Evolutionary conservation across 2,113 vertebrate species (phyloP).

Genomic region (Rhea pennata): DNA sequence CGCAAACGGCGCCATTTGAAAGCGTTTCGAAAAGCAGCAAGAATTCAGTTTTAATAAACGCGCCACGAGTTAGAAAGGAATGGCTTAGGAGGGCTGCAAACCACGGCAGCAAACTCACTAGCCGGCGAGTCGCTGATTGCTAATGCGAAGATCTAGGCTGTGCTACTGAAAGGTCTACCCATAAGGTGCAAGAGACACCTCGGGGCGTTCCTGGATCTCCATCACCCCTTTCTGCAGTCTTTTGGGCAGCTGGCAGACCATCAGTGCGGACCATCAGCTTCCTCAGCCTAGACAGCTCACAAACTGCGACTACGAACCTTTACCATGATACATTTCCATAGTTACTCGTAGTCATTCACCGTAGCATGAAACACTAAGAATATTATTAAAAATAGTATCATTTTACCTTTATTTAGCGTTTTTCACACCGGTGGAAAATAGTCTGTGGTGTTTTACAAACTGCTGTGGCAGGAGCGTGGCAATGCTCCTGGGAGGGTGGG

Average conservation of each 20-base stretch:
- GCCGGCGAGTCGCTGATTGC: not conserved
- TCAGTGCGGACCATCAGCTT: not conserved
- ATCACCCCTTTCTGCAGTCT: not conserved
- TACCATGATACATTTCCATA: not conserved
- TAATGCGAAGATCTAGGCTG: not conserved
- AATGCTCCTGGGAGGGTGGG: not conserved
- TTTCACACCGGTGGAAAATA: slow-evolving; percentile 16
- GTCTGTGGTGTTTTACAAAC: not conserved
- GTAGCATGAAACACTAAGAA: not conserved
- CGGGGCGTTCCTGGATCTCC: accelerated
- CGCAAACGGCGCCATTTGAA: accelerated
- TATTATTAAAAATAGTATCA: not conserved
- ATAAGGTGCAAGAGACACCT: accelerated
- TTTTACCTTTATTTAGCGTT: slow-evolving; percentile 29
- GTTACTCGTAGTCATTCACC: not conserved
- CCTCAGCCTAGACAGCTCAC: not conserved
- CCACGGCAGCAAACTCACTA: not conserved
- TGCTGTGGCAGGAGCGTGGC: not conserved
- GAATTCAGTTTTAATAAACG: accelerated
- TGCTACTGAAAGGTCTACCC: not conserved
- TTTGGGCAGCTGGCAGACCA: not conserved
- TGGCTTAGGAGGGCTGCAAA: not conserved
- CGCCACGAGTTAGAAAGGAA: not conserved
- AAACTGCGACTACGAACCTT: not conserved
- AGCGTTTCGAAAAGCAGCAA: not conserved